Conservation (phyloP, 2,888 invertebrate genomes). For the Phytoseiulus persimilis region DNA sequence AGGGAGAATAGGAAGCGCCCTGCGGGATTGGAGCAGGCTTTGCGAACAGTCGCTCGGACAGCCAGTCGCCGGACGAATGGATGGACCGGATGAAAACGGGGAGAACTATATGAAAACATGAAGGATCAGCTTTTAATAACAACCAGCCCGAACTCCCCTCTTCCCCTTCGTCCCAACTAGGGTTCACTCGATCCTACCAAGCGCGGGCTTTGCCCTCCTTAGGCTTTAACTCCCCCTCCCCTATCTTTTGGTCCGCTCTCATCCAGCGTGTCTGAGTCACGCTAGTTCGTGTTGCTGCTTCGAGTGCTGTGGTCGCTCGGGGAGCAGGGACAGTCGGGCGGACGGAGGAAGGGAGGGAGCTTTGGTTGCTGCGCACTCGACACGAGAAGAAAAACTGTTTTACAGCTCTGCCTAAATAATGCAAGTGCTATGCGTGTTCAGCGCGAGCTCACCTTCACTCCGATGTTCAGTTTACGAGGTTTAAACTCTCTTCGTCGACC, state of each 20-base stretch:
- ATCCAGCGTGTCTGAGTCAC: background rate
- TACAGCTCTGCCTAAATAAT: constrained; percentile 5
- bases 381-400: constrained; percentile 5
- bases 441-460: background rate
- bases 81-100: constrained; percentile 5
- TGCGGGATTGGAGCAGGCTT: background rate
- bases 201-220: background rate
- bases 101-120: background rate
- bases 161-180: background rate
- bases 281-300: background rate
- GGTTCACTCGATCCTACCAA: background rate
- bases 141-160: background rate
- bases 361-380: constrained; percentile 5
- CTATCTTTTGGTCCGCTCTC: background rate
- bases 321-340: background rate
- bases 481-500: background rate
- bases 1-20: background rate
- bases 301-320: background rate
- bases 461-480: background rate
- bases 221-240: background rate
- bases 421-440: background rate
- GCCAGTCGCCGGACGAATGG: background rate
- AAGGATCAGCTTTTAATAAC: constrained; percentile 5
- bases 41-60: background rate
- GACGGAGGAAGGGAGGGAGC: background rate